Base-by-base conservation (phyloP, 2,113 vertebrate genomes). In the Brachyistius frenatus region DNA sequence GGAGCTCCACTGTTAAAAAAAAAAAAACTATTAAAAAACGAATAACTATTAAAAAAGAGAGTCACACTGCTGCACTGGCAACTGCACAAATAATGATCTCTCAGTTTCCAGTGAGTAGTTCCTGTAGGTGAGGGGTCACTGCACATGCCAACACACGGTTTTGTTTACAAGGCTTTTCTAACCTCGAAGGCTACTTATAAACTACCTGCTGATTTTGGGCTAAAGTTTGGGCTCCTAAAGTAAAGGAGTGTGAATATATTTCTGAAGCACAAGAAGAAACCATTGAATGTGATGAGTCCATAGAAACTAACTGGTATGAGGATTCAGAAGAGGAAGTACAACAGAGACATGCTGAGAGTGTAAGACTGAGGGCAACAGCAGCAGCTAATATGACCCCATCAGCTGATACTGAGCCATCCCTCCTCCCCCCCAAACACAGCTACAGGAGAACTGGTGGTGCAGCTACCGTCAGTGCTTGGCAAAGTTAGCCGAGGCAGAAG, bases 361-460 rank as follows among this genome's bases (percentile, higher is more conserved):
- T 31, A 3, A 11, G 49, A 4, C 37, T 6, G 49, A 30, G 8
- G 11, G 37, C 31, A 63, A 37, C 57, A 69, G 57, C 23, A 62
- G 64, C 55, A 0, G 6, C 39, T n/a, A 57, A 57, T 10, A 1
- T 41, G 13, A 0, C 57, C 9, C 0, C 14, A 13, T 32, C 36
- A 41, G 8, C 16, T 23, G 30, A 68, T 23, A 41, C 9, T 16
- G 31, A 41, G 36, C 6, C 64, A 60, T 1, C 23, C 23, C n/a
- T n/a, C n/a, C 5, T 9, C 58, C 15, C 3, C 2, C 36, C 35
- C 50, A 33, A 37, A 66, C 53, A 37, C 52, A 57, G 36, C 32
- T 5, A 23, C 6, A 4, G 37, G 52, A 64, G 37, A 44, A 23
- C 32, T 37, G 65, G 16, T 9, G 32, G 30, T 23, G 47, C 32